phyloP scores from a whole-genome alignment of 1,140 invertebrate genomes.

The Homalodisca vitripennis region DNA sequence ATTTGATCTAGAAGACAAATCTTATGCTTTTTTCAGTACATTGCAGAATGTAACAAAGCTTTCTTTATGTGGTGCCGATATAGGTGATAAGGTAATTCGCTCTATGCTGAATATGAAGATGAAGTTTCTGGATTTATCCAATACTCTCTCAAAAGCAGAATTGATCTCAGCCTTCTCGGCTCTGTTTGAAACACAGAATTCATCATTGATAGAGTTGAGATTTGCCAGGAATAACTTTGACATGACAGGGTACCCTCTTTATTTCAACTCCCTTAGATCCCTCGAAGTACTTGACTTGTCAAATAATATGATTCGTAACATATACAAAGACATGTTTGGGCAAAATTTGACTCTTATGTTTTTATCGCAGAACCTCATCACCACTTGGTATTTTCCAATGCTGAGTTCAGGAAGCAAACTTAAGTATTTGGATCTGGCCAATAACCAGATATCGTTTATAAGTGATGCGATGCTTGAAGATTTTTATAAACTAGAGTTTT shows the following conservation, averaged over 20 bases:
- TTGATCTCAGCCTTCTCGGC: background rate
- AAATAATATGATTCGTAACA: background rate
- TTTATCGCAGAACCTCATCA: conserved; percentile 2
- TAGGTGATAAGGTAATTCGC: background rate
- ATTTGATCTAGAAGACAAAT: background rate
- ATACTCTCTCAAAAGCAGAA: background rate
- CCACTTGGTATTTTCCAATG: background rate
- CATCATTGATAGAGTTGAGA: background rate
- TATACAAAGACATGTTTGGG: background rate
- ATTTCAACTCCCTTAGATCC: background rate
- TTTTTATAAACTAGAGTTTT: conserved; percentile 49
- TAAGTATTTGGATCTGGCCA: background rate
- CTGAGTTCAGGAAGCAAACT: background rate
- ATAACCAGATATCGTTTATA: conserved; percentile 15
- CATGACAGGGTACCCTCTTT: background rate
- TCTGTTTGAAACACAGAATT: background rate
- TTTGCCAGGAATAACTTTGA: conserved; percentile 12
- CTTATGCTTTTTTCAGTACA: background rate
- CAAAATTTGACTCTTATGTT: background rate
- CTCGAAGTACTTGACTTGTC: conserved; percentile 4
- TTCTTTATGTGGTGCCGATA: background rate
- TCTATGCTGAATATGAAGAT: background rate
- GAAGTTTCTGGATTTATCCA: conserved; percentile 12
- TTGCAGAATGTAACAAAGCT: background rate
- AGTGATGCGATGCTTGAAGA: conserved; percentile 48